These are phyloP conservation scores for Eclectus roratus DNA, from an alignment of 2,113 vertebrate genomes.

Conservation along the genomic window DNA sequence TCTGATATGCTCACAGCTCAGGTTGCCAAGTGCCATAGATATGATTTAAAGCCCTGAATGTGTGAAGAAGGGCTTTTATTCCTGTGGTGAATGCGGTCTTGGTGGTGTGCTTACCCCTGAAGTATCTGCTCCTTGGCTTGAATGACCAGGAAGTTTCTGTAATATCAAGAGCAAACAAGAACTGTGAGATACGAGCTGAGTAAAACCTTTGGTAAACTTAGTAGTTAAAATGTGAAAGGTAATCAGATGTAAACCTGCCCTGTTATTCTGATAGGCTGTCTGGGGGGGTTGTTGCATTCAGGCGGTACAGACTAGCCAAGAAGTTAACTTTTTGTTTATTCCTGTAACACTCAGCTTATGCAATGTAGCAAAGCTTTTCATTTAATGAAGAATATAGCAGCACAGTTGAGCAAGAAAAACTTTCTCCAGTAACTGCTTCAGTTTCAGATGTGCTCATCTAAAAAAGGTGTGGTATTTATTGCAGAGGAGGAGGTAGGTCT, in stretches of 20 bases:
- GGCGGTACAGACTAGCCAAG: not conserved
- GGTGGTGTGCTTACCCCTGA: not conserved
- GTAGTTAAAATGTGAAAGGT: conserved; percentile 54
- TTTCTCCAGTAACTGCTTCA: not conserved
- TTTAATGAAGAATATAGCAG: not conserved
- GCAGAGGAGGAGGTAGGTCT: not conserved
- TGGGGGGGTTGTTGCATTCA: not conserved
- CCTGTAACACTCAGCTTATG: not conserved
- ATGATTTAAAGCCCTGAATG: not conserved
- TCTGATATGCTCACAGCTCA: rapidly evolving
- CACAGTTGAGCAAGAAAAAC: not conserved
- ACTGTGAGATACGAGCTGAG: not conserved
- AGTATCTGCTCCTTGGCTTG: conserved; percentile 11
- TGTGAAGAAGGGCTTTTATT: conserved; percentile 16
- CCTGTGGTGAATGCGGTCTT: not conserved
- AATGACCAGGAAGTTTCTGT: conserved; percentile 56
- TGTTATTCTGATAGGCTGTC: not conserved
- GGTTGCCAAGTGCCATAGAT: not conserved
- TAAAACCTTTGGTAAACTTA: conserved; percentile 60
- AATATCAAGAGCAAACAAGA: conserved; percentile 62
- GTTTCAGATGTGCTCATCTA: not conserved
- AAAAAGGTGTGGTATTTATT: not conserved
- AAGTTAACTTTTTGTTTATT: not conserved
- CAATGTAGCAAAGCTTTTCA: not conserved
- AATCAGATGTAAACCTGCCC: conserved; percentile 13